Base-by-base conservation (phyloP, 2,888 invertebrate genomes). In the Geotrupes spiniger region DNA sequence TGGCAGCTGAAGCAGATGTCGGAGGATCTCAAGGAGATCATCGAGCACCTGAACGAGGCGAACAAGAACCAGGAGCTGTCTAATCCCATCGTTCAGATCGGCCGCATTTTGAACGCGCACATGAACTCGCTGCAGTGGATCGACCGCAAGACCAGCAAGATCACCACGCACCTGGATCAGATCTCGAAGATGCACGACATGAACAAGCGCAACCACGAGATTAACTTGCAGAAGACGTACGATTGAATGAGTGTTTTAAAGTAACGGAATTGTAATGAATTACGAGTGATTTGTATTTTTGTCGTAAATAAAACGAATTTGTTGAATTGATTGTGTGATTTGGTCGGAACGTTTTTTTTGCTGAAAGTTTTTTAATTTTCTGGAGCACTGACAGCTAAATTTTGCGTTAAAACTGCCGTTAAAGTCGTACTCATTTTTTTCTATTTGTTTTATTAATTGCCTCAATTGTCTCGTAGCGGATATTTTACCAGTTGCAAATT, bases 51-150 rank as follows among this genome's bases (percentile, higher is more conserved):
- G 21, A 96, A 96, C 69, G 90, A 93, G 64, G 85, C 89, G 0
- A 92, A 90, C 65, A 83, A 88, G 61, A 82, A 83, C 31, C 86
- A 89, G 63, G 90, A 94, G 62, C 82, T 83, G 31, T 85, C 84
- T 54, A 94, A 95, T 74, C 95, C 95, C 87, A 87, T 95, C 38
- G 87, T 89, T 5, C 94, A 95, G 76, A 91, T 97, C 58, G 89
- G 92, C 1, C 89, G 91, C 57, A 95, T 97, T 54, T 76, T 97
- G 2, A 96, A 95, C 74, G 93, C 95, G 0, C 97, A 97, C 69
- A 95, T 95, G 88, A 93, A 92, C 37, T 93, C 94, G 0, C 78
- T 97, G 66, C 92, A 95, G 62, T 96, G 94, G 94, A 84, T 97
- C 31, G 95, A 96, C 68, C 84, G 87, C 55, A 89, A 89, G 45